These are phyloP conservation scores for Deilephila porcellus DNA, from an alignment of 2,888 invertebrate genomes.

Conservation along the genomic window DNA sequence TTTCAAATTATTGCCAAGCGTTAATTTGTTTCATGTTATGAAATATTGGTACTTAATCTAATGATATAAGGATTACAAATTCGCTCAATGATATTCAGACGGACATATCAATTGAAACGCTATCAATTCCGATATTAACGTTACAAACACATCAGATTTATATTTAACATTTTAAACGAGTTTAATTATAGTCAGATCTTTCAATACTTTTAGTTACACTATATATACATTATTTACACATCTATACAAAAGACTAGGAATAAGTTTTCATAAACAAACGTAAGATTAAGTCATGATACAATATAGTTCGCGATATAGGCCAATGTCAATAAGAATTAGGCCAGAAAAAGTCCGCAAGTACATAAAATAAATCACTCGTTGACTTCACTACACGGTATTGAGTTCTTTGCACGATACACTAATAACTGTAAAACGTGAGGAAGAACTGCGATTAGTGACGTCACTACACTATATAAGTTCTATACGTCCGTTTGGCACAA, in stretches of 20 bases:
- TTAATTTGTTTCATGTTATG: slow-evolving; percentile 67
- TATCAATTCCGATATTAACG: slow-evolving; percentile 77
- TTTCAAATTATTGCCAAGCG: slow-evolving; percentile 80
- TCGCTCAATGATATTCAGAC: slow-evolving; percentile 81
- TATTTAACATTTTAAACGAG: slow-evolving; percentile 53
- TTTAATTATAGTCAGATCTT: slow-evolving; percentile 46
- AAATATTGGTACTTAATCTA: slow-evolving; percentile 67
- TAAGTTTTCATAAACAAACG: slow-evolving; percentile 55
- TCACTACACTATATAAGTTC: slow-evolving; percentile 68
- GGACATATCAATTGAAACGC: slow-evolving; percentile 77
- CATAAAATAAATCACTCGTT: slow-evolving; percentile 41
- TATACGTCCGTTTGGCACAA: slow-evolving; percentile 84
- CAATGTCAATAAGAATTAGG: slow-evolving; percentile 14
- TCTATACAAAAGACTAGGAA: slow-evolving; percentile 77
- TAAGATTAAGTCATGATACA: slow-evolving; percentile 40
- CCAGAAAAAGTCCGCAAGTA: slow-evolving; percentile 11
- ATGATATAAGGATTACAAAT: slow-evolving; percentile 81
- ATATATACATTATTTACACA: slow-evolving; percentile 73
- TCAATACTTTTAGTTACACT: slow-evolving; percentile 30
- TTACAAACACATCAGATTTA: slow-evolving; percentile 67
- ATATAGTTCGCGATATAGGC: slow-evolving; percentile 31
- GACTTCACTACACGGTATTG: slow-evolving; percentile 38
- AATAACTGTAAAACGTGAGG: slow-evolving; percentile 54
- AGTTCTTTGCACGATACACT: slow-evolving; percentile 44
- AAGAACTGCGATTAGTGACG: slow-evolving; percentile 69